Evolutionary conservation across 2,888 invertebrate species (phyloP).

Genomic region (Tinea trinotella): DNA sequence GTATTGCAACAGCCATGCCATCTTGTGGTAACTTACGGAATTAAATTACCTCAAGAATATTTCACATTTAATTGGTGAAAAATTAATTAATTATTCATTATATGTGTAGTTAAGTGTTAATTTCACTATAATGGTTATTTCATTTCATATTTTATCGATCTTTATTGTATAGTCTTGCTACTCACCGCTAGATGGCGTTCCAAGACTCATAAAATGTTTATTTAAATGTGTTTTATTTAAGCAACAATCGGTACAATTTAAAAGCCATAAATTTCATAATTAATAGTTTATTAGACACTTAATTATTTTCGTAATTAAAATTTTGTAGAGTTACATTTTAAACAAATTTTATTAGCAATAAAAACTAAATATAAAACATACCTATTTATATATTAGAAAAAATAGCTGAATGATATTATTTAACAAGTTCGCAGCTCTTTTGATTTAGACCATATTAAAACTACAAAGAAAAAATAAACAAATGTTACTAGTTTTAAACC

Average conservation of each 20-base stretch:
- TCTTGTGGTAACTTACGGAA: background rate
- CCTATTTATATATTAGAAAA: too few relatives aligned
- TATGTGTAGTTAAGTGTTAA: too few relatives aligned
- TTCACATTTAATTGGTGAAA: background rate
- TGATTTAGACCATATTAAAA: too few relatives aligned
- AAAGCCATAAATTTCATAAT: background rate
- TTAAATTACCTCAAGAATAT: background rate
- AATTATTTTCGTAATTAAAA: background rate
- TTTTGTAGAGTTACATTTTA: background rate
- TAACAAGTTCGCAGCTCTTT: too few relatives aligned
- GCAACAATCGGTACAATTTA: background rate
- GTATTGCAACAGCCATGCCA: background rate
- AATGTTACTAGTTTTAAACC: too few relatives aligned
- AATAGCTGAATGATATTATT: too few relatives aligned
- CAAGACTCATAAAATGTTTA: background rate
- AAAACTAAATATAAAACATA: background rate
- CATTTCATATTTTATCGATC: background rate
- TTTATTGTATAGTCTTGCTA: slow-evolving; percentile 35
- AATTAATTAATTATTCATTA: too few relatives aligned
- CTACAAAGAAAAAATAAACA: too few relatives aligned
- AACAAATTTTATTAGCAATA: background rate
- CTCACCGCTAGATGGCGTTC: slow-evolving; percentile 53
- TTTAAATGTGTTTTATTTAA: background rate
- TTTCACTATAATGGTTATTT: background rate
- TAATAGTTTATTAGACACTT: background rate